Conservation (phyloP, 2,888 invertebrate genomes). For the Ichneumon xanthorius region DNA sequence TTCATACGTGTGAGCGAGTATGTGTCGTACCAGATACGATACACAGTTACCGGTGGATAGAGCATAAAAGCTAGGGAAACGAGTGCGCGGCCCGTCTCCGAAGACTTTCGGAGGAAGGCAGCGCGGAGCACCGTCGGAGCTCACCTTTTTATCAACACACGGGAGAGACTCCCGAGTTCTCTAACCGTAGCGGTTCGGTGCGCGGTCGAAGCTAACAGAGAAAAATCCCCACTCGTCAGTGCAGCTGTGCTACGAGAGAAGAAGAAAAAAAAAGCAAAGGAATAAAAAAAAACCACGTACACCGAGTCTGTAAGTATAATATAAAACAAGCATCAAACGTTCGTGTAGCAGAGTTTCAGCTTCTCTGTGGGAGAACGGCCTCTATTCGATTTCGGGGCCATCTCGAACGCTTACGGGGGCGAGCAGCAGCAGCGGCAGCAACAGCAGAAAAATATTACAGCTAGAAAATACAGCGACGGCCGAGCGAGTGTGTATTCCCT, state of each 20-base stretch:
- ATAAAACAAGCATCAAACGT: not conserved
- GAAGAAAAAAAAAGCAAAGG: not conserved
- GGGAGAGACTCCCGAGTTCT: not conserved
- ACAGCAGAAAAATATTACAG: slow-evolving; percentile 44
- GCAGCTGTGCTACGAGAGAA: slow-evolving; percentile 1
- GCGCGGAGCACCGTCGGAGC: not conserved
- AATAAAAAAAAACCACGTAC: not conserved
- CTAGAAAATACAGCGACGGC: slow-evolving; percentile 46
- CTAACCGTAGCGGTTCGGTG: not conserved
- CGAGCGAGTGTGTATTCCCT: slow-evolving; percentile 12
- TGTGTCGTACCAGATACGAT: slow-evolving; percentile 27
- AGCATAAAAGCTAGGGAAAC: slow-evolving; percentile 23
- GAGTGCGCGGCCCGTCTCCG: slow-evolving; percentile 25
- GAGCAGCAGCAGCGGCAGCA: not conserved
- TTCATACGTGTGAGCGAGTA: not conserved
- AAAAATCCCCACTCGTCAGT: not conserved
- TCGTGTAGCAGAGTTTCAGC: not conserved
- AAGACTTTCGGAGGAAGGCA: slow-evolving; percentile 15
- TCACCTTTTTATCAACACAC: not conserved
- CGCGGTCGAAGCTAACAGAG: slow-evolving; percentile 1
- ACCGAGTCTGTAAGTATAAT: slow-evolving; percentile 11
- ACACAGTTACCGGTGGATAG: not conserved
- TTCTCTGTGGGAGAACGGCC: slow-evolving; percentile 56
- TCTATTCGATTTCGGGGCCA: slow-evolving; percentile 67
- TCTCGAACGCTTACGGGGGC: slow-evolving; percentile 37